Conservation (phyloP, 1,140 invertebrate genomes). For the Psilanteris sp. region DNA sequence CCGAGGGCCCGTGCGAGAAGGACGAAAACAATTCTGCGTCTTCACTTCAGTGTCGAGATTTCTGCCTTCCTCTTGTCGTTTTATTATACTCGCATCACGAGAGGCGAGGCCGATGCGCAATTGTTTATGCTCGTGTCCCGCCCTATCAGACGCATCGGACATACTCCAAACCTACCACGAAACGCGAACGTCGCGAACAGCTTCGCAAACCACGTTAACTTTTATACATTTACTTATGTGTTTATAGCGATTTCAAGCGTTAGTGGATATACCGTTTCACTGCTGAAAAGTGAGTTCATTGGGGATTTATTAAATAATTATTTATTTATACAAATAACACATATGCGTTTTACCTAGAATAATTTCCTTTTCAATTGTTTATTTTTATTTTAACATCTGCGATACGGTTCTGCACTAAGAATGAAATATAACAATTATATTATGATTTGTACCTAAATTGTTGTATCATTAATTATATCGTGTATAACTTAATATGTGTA, state of each 20-base stretch:
- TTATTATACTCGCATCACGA: conserved; percentile 73
- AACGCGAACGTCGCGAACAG: conserved; percentile 59
- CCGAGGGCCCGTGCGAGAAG: conserved; percentile 45
- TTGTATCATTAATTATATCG: too few relatives aligned
- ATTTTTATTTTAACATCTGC: too few relatives aligned
- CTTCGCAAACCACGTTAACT: conserved; percentile 30
- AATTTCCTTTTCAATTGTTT: too few relatives aligned
- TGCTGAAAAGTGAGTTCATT: too few relatives aligned
- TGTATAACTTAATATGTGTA: too few relatives aligned
- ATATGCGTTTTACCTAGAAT: too few relatives aligned
- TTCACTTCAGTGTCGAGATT: conserved; percentile 28
- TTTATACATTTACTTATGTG: conserved; percentile 30
- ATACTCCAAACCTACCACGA: conserved; percentile 67
- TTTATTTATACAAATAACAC: too few relatives aligned
- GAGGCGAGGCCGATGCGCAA: conserved; percentile 77
- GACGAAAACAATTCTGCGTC: conserved; percentile 45
- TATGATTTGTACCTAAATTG: too few relatives aligned
- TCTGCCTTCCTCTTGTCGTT: conserved; percentile 66
- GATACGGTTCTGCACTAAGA: too few relatives aligned
- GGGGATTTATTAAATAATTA: too few relatives aligned
- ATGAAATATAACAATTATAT: too few relatives aligned
- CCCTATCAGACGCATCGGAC: conserved; percentile 77
- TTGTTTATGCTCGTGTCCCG: conserved; percentile 79
- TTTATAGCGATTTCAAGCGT: neutral
- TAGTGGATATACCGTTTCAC: neutral